Conservation (phyloP, 2,888 invertebrate genomes). For the Norana najaformis region DNA sequence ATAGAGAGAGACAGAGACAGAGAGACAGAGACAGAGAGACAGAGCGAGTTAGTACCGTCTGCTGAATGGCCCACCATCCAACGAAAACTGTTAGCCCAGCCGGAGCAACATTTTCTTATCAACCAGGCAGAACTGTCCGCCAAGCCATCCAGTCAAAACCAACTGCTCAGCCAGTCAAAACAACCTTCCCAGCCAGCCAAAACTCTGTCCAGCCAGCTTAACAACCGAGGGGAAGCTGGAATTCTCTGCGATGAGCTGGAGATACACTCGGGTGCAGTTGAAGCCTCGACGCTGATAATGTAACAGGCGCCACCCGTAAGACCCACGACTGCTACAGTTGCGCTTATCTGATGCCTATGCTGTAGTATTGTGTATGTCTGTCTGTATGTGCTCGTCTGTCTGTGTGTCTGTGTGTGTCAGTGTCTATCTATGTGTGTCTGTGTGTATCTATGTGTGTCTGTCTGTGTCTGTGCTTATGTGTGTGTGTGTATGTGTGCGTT, state of each 20-base stretch:
- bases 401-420: background rate
- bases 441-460: background rate
- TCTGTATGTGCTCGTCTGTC: background rate
- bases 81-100: too few species aligned
- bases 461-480: background rate
- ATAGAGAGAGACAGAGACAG: background rate
- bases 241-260: background rate
- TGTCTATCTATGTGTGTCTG: background rate
- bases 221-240: background rate
- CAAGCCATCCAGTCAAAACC: too few species aligned
- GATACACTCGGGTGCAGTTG: background rate
- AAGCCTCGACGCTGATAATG: background rate
- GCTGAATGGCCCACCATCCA: too few species aligned
- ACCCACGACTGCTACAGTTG: background rate
- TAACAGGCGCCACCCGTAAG: background rate
- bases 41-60: too few species aligned
- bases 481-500: too few species aligned
- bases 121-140: too few species aligned
- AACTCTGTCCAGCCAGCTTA: background rate
- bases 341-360: background rate
- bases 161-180: background rate
- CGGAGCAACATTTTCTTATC: too few species aligned
- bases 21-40: background rate
- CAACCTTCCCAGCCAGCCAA: too few species aligned
- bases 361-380: background rate